Base-by-base conservation (phyloP, 2,888 invertebrate species). In the Papilio gigon region DNA sequence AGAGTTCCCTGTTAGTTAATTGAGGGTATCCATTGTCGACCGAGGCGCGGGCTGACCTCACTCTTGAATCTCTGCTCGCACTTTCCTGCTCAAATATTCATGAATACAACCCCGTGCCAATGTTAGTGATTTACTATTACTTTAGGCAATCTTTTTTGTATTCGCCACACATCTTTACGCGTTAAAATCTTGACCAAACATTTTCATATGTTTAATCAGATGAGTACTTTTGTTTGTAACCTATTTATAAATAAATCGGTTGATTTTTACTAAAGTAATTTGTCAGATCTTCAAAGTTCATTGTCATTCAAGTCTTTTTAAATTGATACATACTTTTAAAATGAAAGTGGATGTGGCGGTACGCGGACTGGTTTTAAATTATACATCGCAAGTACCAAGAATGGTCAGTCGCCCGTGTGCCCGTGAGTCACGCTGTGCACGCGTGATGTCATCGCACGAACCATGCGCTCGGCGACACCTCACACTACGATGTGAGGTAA, bases 11-110 rank as follows among this genome's bases (percentile, higher is more conserved):
- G n/a, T 56, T 30, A 30, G 53, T 56, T 17, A 56, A 56, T 56
- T 8, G 30, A n/a, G 17, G 30, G 53, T 17, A 56, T 56, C 30
- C 53, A 30, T 56, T 30, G 53, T 30, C 53, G 17, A 14, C 12
- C 9, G 37, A 4, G 37, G 27, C n/a, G 30, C 27, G 30, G 53
- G 8, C 9, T 27, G 53, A 30, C 53, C 30, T 27, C 53, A n/a
- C 40, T 27, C 40, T 53, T 65, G 56, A 65, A 65, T 56, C 64
- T 56, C 37, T 8, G 20, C 30, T 25, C 50, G 35, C 50, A 63
- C 25, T 63, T 35, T 53, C 22, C 40, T 56, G 5, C 17, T 56
- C 37, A 65, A 65, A 65, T 65, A 65, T 56, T 65, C 40, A 65
- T 65, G 56, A 53, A 25, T n/a, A 35, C 25, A 63, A 50, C n/a